Evolutionary conservation across 2,888 invertebrate genomes (phyloP).

Genomic region (Parnassius smintheus): DNA sequence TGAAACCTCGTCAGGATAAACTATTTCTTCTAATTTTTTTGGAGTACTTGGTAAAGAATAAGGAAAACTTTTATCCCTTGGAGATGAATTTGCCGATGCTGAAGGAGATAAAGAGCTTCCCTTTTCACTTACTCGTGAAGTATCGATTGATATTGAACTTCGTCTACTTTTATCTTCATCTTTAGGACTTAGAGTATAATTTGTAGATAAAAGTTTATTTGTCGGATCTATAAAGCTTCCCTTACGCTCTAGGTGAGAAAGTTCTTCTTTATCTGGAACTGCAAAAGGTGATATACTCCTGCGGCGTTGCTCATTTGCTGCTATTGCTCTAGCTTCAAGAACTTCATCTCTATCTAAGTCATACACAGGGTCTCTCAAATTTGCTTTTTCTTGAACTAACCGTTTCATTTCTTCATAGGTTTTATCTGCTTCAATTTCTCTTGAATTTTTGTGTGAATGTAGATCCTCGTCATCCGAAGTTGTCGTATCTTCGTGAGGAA

Average conservation of each 20-base stretch:
- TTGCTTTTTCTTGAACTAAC: constrained; percentile 63
- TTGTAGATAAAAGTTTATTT: constrained; percentile 71
- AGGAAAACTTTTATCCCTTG: constrained; percentile 58
- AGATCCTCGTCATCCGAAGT: constrained; percentile 79
- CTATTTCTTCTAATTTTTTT: constrained; percentile 62
- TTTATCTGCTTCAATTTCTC: constrained; percentile 74
- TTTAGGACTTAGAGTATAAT: constrained; percentile 66
- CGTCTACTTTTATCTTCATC: constrained; percentile 60
- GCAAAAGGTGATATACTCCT: constrained; percentile 79
- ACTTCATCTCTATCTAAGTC: constrained; percentile 71
- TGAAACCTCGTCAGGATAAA: constrained; percentile 54
- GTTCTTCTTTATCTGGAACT: constrained; percentile 66
- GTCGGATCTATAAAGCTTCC: constrained; percentile 75
- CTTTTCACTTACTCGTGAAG: constrained; percentile 43
- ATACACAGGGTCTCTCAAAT: constrained; percentile 69
- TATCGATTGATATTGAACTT: constrained; percentile 59
- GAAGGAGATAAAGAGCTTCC: constrained; percentile 53
- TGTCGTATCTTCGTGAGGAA: constrained; percentile 83
- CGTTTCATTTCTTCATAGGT: constrained; percentile 76
- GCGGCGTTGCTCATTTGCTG: constrained; percentile 69
- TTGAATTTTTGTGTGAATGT: constrained; percentile 51
- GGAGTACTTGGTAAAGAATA: constrained; percentile 58
- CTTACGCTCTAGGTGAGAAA: constrained; percentile 58
- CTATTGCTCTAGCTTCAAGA: constrained; percentile 66
- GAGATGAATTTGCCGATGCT: constrained; percentile 51